These are phyloP conservation scores for Henricia sp. DNA, from an alignment of 53 echinoderm and acorn worm genomes.

Conservation along the genomic window DNA sequence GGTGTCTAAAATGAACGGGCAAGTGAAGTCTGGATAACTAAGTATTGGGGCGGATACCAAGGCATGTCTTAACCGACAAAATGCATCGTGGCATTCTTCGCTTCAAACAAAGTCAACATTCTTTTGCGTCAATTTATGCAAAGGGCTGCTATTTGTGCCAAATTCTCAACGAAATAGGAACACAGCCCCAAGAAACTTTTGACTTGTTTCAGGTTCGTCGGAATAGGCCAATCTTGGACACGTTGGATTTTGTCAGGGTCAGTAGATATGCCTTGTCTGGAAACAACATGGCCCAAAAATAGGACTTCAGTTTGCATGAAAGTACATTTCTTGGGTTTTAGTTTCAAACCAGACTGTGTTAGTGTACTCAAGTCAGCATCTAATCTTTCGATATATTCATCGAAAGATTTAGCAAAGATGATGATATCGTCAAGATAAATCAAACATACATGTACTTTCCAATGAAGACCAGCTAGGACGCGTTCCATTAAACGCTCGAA, in stretches of 20 bases:
- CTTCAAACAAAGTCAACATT: not conserved
- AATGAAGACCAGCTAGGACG: not conserved
- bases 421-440: slow-evolving; percentile 2
- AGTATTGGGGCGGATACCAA: not conserved
- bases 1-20: not conserved
- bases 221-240: slow-evolving; percentile 7
- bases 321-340: not conserved
- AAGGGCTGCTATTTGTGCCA: not conserved
- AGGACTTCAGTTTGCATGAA: not conserved
- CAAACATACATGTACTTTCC: not conserved
- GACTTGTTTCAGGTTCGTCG: not conserved
- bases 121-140: not conserved
- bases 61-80: not conserved
- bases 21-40: not conserved
- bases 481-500: not conserved
- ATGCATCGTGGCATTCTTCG: not conserved
- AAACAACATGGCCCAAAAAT: not conserved
- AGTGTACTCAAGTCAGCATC: not conserved
- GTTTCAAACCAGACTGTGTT: not conserved
- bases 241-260: slow-evolving; percentile 1
- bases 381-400: not conserved
- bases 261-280: not conserved
- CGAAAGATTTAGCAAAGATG: slow-evolving; percentile 1
- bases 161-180: not conserved
- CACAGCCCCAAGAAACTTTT: slow-evolving; percentile 4